These are phyloP conservation scores for Frankliniella intonsa DNA, from an alignment of 2,888 invertebrate species.

Conservation along the genomic window DNA sequence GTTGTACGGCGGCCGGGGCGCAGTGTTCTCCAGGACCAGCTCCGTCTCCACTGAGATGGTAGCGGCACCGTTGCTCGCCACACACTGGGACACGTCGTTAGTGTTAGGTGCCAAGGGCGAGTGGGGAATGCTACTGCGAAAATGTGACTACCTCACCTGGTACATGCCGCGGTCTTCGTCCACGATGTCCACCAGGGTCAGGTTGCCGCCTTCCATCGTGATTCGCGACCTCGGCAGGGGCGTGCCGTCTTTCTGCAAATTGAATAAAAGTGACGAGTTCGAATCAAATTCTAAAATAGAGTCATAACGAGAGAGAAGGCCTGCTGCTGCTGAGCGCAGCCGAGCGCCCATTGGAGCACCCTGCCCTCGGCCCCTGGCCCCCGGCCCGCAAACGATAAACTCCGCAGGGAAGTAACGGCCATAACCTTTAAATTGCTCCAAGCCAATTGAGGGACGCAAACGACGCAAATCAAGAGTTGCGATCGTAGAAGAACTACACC, in stretches of 20 bases:
- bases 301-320: too few relatives aligned
- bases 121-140: too few relatives aligned
- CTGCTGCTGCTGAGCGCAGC: too few relatives aligned
- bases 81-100: slow-evolving; percentile 54
- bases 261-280: not conserved
- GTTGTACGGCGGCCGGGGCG: slow-evolving; percentile 87
- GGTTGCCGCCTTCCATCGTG: slow-evolving; percentile 66
- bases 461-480: not conserved
- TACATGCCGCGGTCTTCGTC: slow-evolving; percentile 84
- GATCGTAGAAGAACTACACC: too few relatives aligned
- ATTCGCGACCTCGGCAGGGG: slow-evolving; percentile 64
- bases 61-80: slow-evolving; percentile 81
- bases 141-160: slow-evolving; percentile 34
- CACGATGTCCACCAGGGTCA: slow-evolving; percentile 74
- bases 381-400: too few relatives aligned
- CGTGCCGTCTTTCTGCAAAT: slow-evolving; percentile 67
- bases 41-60: slow-evolving; percentile 76
- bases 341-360: too few relatives aligned
- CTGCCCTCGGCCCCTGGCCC: too few relatives aligned
- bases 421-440: not conserved
- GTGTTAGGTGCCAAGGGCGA: too few relatives aligned
- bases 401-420: not conserved
- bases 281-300: too few relatives aligned
- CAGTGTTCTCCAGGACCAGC: slow-evolving; percentile 75
- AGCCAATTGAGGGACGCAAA: not conserved